A percentile compares a stretch with the other conserved stretches of the same genome.
Evolutionary conservation across 1,140 invertebrate genomes (phyloP).

Genomic region (Hestina assimilis): DNA sequence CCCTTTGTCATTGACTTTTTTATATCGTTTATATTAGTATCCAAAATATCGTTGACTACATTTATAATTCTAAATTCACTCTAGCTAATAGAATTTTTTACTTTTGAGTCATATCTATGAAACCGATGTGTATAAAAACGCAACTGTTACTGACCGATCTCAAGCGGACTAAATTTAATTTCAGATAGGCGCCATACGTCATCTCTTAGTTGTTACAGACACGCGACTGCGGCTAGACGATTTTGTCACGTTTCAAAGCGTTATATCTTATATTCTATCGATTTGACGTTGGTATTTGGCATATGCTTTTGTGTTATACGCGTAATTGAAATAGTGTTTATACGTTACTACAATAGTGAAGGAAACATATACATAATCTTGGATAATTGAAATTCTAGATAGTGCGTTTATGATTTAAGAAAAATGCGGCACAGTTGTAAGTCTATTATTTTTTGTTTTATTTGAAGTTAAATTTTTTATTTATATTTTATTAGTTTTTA

Average conservation of each 20-base stretch:
- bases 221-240: constrained; percentile 57
- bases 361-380: constrained; percentile 16
- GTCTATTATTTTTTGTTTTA: constrained; percentile 28
- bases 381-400: constrained; percentile 37
- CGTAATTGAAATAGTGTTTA: not conserved
- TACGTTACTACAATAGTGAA: constrained; percentile 7
- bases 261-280: constrained; percentile 52
- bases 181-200: constrained; percentile 56
- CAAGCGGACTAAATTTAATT: constrained; percentile 56
- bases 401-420: constrained; percentile 21
- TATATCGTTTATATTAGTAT: not conserved
- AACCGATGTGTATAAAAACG: constrained; percentile 17
- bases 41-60: constrained; percentile 5
- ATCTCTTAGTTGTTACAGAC: constrained; percentile 59
- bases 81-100: constrained; percentile 7
- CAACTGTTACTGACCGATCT: constrained; percentile 34
- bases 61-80: constrained; percentile 11
- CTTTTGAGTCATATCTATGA: constrained; percentile 21
- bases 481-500: constrained; percentile 10
- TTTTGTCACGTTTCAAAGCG: constrained; percentile 44
- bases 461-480: constrained; percentile 22
- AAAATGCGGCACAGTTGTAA: constrained; percentile 60
- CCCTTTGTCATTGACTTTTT: constrained; percentile 20
- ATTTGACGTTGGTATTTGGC: constrained; percentile 48
- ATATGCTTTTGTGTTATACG: constrained; percentile 41